phyloP scores from a whole-genome alignment of 2,113 vertebrate species.

The Thermophis baileyi region DNA sequence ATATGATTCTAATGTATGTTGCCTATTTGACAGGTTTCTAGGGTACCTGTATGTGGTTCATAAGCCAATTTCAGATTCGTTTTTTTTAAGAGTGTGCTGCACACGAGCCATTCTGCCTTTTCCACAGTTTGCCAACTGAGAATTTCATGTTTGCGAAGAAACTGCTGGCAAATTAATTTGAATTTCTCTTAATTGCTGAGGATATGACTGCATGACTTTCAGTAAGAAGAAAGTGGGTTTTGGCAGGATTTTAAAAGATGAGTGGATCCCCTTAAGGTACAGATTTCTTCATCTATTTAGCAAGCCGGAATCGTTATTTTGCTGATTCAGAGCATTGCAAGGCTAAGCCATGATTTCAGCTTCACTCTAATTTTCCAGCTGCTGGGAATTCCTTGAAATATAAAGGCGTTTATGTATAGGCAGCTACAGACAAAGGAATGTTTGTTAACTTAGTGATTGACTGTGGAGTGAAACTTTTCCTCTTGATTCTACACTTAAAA shows the following conservation, averaged over 20 bases:
- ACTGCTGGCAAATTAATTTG: neutral
- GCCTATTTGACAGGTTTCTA: neutral
- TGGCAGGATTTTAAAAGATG: neutral
- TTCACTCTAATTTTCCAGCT: neutral
- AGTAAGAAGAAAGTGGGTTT: neutral
- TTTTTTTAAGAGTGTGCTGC: neutral
- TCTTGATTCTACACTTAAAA: neutral
- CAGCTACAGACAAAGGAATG: neutral
- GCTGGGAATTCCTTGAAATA: neutral
- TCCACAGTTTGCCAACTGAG: neutral
- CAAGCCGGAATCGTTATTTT: neutral
- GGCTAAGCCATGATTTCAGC: neutral
- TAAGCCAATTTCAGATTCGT: neutral
- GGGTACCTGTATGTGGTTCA: neutral
- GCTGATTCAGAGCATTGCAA: neutral
- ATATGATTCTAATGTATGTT: neutral
- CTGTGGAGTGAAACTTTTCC: neutral
- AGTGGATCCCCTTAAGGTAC: fast-evolving
- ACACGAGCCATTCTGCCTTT: neutral
- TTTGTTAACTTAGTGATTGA: neutral
- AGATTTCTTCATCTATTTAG: fast-evolving
- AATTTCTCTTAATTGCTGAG: neutral
- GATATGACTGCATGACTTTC: neutral
- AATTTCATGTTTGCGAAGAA: conserved; percentile 15
- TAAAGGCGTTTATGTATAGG: neutral